Percentiles rank a stretch among this genome's conserved stretches.
These are phyloP conservation scores for Pyrgilauda ruficollis DNA, from an alignment of 2,113 vertebrate species.

Conservation along the genomic window DNA sequence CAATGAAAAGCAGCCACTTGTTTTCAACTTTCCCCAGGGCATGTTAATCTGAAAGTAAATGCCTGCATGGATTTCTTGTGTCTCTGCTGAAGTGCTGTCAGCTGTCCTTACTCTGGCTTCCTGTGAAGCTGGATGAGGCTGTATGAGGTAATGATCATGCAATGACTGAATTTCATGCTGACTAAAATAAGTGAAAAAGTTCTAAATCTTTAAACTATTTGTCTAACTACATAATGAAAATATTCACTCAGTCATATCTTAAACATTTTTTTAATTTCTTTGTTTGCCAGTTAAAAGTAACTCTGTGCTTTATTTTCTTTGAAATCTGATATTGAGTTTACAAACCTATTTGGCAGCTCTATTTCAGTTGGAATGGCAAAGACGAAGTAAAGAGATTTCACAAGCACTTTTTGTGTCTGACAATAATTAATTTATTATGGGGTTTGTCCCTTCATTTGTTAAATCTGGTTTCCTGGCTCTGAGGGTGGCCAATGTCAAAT, in stretches of 20 bases:
- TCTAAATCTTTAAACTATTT: background rate
- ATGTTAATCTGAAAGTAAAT: background rate
- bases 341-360: background rate
- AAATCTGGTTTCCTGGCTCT: background rate
- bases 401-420: background rate
- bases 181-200: background rate
- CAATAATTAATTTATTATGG: background rate
- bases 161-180: background rate
- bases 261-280: background rate
- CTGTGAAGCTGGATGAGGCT: background rate
- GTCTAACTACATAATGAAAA: background rate
- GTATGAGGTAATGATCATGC: background rate
- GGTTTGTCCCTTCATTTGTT: background rate
- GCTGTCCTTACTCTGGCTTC: background rate
- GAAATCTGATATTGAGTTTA: background rate
- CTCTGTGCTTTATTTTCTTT: background rate
- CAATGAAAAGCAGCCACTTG: background rate
- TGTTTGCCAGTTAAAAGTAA: background rate
- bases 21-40: background rate
- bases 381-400: background rate
- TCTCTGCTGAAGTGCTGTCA: background rate
- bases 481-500: background rate
- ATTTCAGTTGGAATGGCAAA: background rate
- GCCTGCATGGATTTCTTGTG: rapidly evolving
- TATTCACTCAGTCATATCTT: background rate